Conservation (phyloP, 2,888 invertebrate genomes). For the Peribatodes rhomboidaria region DNA sequence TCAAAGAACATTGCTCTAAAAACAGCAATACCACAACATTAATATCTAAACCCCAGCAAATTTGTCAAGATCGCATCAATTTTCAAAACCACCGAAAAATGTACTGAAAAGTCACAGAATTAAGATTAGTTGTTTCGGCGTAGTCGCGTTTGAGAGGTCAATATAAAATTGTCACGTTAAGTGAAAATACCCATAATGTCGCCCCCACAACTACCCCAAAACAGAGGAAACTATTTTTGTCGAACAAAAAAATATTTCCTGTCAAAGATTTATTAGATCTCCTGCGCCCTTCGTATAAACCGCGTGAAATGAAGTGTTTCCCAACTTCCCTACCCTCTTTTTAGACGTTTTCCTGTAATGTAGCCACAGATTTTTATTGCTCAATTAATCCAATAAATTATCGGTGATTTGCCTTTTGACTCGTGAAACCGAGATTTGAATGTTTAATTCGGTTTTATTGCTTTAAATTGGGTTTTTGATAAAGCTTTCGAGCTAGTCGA, state of each 20-base stretch:
- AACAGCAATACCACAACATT: constrained; percentile 65
- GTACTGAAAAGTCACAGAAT: constrained; percentile 52
- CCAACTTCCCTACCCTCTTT: constrained; percentile 63
- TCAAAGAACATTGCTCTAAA: constrained; percentile 61
- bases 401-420: constrained; percentile 62
- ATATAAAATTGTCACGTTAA: constrained; percentile 40
- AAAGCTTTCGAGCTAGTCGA: constrained; percentile 10
- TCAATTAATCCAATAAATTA: constrained; percentile 77
- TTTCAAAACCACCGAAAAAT: constrained; percentile 38
- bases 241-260: constrained; percentile 84
- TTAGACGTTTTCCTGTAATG: constrained; percentile 57
- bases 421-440: constrained; percentile 60
- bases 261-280: constrained; percentile 71
- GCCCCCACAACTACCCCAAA: constrained; percentile 68
- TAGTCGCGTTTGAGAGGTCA: constrained; percentile 9
- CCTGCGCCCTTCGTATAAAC: constrained; percentile 68
- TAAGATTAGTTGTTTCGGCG: neutral
- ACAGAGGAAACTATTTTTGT: constrained; percentile 84
- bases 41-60: constrained; percentile 52
- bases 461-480: constrained; percentile 32
- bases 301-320: constrained; percentile 85
- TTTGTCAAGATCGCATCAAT: constrained; percentile 1
- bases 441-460: constrained; percentile 52
- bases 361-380: constrained; percentile 75
- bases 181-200: constrained; percentile 51